Evolutionary conservation across 2,888 invertebrate genomes (phyloP).

Genomic region (Synergus laeviventris): DNA sequence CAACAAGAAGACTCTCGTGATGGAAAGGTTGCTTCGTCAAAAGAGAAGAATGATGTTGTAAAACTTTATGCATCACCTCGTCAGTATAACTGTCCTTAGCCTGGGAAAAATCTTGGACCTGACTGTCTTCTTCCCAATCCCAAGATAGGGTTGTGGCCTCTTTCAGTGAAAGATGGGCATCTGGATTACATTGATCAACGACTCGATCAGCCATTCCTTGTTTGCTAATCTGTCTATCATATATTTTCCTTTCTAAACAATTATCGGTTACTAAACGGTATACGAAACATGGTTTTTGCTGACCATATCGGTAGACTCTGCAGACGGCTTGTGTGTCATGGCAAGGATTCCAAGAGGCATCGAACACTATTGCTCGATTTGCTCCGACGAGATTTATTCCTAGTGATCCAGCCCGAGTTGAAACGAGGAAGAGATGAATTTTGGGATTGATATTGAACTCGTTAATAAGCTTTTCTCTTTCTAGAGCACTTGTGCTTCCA

Average conservation of each 20-base stretch:
- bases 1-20: slow-evolving; percentile 95
- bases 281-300: slow-evolving; percentile 95
- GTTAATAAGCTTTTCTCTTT: slow-evolving; percentile 96
- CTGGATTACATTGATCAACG: slow-evolving; percentile 98
- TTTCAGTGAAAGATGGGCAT: slow-evolving; percentile 93
- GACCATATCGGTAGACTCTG: slow-evolving; percentile 92
- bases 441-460: slow-evolving; percentile 94
- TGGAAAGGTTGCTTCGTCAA: slow-evolving; percentile 93
- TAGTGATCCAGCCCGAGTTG: slow-evolving; percentile 96
- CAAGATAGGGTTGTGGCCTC: slow-evolving; percentile 93
- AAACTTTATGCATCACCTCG: slow-evolving; percentile 84
- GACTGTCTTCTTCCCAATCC: slow-evolving; percentile 91
- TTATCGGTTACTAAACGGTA: slow-evolving; percentile 98
- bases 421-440: slow-evolving; percentile 94
- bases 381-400: slow-evolving; percentile 99
- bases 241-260: slow-evolving; percentile 97
- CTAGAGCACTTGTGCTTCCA: slow-evolving; percentile 95
- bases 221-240: slow-evolving; percentile 98
- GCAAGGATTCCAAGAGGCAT: slow-evolving; percentile 99
- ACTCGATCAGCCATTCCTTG: slow-evolving; percentile 99
- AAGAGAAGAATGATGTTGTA: slow-evolving; percentile 80
- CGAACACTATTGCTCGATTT: slow-evolving; percentile 97
- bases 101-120: slow-evolving; percentile 85
- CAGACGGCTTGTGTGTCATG: slow-evolving; percentile 99
- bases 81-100: slow-evolving; percentile 87